Conservation (phyloP, 2,888 invertebrate species). For the Dynastes hyllus region DNA sequence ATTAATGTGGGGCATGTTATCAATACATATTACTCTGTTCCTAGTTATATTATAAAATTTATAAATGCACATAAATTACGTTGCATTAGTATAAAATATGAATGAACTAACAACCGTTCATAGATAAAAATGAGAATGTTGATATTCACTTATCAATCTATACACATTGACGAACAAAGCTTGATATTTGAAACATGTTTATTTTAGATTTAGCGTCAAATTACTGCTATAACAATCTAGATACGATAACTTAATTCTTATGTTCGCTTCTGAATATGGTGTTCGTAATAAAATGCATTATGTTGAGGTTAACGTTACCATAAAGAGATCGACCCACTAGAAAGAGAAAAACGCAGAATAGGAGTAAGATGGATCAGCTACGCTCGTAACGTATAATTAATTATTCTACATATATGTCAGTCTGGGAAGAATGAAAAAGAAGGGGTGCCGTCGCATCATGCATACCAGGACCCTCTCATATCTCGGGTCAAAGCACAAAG, state of each 20-base stretch:
- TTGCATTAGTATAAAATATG: too few species aligned
- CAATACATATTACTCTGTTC: too few species aligned
- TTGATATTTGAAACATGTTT: conserved; percentile 1
- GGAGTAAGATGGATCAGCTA: conserved; percentile 1
- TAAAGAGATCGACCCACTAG: conserved; percentile 18
- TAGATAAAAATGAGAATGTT: too few species aligned
- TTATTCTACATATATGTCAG: conserved; percentile 37
- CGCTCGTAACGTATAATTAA: conserved; percentile 40
- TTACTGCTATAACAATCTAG: conserved; percentile 27
- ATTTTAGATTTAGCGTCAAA: conserved; percentile 30
- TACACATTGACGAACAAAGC: background rate
- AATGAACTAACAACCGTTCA: too few species aligned
- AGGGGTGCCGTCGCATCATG: conserved; percentile 26
- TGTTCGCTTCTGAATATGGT: conserved; percentile 4
- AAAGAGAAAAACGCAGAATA: conserved; percentile 22
- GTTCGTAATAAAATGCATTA: conserved; percentile 23
- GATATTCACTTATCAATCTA: background rate
- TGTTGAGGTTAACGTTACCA: conserved; percentile 39
- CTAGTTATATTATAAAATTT: too few species aligned
- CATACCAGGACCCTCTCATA: conserved; percentile 37
- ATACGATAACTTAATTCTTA: conserved; percentile 9
- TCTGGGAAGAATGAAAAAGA: conserved; percentile 30
- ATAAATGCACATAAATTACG: too few species aligned
- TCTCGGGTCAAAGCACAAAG: conserved; percentile 36
- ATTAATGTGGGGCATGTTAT: too few species aligned